phyloP scores from a whole-genome alignment of 2,113 vertebrate genomes.

The Fregetta grallaria region DNA sequence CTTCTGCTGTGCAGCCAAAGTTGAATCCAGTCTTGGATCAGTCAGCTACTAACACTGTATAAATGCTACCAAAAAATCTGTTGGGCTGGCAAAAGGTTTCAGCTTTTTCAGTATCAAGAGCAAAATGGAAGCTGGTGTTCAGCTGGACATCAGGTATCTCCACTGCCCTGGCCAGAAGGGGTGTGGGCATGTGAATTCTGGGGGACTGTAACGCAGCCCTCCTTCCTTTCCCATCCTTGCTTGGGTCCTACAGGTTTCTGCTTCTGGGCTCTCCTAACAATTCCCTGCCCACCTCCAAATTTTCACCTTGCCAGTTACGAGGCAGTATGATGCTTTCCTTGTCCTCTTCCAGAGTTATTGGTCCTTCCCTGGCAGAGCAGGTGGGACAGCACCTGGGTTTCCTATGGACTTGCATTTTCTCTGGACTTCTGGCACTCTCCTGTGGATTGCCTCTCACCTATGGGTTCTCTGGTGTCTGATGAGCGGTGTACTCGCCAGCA shows the following conservation, averaged over 20 bases:
- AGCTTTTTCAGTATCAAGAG: neutral
- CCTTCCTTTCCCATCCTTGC: neutral
- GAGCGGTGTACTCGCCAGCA: neutral
- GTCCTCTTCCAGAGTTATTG: neutral
- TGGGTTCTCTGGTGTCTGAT: neutral
- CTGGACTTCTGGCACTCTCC: neutral
- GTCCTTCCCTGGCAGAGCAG: neutral
- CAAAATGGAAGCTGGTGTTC: neutral
- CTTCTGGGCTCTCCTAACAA: neutral
- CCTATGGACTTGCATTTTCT: neutral
- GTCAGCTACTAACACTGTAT: neutral
- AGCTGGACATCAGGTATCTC: neutral
- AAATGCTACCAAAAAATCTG: neutral
- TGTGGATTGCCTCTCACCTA: neutral
- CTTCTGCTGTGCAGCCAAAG: neutral
- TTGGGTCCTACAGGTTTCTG: neutral
- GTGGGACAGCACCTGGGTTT: neutral
- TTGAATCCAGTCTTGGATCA: neutral
- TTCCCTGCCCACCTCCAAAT: neutral
- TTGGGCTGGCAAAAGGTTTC: neutral
- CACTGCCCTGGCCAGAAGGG: neutral
- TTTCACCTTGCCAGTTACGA: no score
- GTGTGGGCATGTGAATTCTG: neutral
- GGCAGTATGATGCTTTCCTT: neutral
- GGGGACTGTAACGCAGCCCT: neutral